phyloP scores from a whole-genome alignment of 1,140 invertebrate species.

The Dufourea novaeangliae region DNA sequence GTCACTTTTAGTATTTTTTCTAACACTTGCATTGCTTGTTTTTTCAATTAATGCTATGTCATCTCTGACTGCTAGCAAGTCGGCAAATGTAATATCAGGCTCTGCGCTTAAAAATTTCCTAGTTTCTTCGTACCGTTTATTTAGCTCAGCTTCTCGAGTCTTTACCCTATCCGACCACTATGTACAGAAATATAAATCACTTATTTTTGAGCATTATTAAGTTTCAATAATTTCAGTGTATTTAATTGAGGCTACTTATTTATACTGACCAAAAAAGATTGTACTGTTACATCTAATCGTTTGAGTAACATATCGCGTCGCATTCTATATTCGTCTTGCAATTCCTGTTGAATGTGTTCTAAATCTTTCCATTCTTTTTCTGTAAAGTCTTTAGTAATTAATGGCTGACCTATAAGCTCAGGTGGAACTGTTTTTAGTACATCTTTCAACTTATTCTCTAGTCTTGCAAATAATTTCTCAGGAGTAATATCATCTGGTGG shows the following conservation, averaged over 20 bases:
- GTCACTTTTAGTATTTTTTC: constrained; percentile 89
- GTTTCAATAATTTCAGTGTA: constrained; percentile 13
- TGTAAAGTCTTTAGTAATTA: constrained; percentile 88
- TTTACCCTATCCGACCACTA: constrained; percentile 93
- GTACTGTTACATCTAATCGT: constrained; percentile 95
- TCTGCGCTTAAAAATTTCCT: constrained; percentile 84
- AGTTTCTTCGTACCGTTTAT: constrained; percentile 86
- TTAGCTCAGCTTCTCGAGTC: constrained; percentile 88
- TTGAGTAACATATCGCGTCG: constrained; percentile 94
- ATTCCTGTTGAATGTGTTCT: constrained; percentile 85
- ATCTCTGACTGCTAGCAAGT: constrained; percentile 91
- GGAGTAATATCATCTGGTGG: constrained; percentile 91
- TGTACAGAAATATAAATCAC: constrained; percentile 54
- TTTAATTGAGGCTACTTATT: constrained; percentile 5
- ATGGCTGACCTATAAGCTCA: constrained; percentile 87
- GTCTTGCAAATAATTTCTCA: constrained; percentile 89
- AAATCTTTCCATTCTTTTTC: constrained; percentile 92
- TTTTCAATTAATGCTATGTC: constrained; percentile 93
- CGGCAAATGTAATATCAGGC: constrained; percentile 86
- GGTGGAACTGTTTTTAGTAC: constrained; percentile 85
- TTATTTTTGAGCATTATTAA: constrained; percentile 14
- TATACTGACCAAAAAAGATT: constrained; percentile 90
- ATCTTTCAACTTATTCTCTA: constrained; percentile 88
- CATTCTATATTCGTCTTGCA: constrained; percentile 91
- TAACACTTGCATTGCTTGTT: constrained; percentile 90